Base-by-base conservation (phyloP, 2,113 vertebrate species). In the Gobiocypris rarus region DNA sequence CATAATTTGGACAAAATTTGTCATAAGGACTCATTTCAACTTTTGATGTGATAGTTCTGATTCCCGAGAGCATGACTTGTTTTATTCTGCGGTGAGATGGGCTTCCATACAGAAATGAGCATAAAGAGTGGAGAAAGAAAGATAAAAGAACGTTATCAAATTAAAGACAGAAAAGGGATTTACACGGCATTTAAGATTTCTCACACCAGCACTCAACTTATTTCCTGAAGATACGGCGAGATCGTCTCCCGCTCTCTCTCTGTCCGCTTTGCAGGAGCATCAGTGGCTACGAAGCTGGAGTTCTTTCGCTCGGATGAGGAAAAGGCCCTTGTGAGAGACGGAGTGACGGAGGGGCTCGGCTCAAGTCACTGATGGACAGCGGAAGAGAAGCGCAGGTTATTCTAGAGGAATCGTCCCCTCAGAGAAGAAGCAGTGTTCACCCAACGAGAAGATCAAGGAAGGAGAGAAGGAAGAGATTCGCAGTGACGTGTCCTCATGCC, bases 361-460 rank as follows among this genome's bases (percentile, higher is more conserved):
- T n/a, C n/a, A 75, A 54, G 48, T 28, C 43, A 75, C 17, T 54
- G 45, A 19, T 19, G 54, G 34, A 15, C 28, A 77, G 28, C 2
- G 3, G 50, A 48, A 63, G 58, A 63, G 59, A 78, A 78, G 48
- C 26, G 38, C 38, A 2, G 58, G 77, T 31, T 59, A 77, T 77
- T 77, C 34, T 41, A 59, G 19, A 77, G 34, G 50, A 77, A 41
- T 14, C 31, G 4, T 34, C 38, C n/a, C 75, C 4, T 65, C 71
- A 38, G 31, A 58, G 41, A n/a, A 50, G 14, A 70, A n/a, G 9
- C 43, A 17, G 54, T 45, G 38, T 63, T 79, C 14, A 7, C n/a
- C 38, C n/a, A 31, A 87, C 85, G 73, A 87, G 74, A 86, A 85
- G 81, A 86, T 76, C 9, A 52, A 88, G 83, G 87, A 89, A 90